A percentile compares a stretch with the other conserved stretches of the same genome.
Conservation (phyloP, 2,797 vertebrate species). For the Sebastes iracundus region DNA sequence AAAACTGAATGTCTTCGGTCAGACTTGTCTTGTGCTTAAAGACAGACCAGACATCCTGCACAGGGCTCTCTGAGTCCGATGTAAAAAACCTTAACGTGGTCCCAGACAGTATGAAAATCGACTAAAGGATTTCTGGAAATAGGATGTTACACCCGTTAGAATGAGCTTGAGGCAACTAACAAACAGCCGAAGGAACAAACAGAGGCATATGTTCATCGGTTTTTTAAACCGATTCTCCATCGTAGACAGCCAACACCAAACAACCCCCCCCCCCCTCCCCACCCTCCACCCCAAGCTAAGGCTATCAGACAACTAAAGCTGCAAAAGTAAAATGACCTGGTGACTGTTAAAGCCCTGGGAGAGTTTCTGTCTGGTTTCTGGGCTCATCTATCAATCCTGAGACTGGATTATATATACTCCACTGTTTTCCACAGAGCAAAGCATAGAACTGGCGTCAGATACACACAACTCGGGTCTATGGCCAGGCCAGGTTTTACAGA, state of each 20-base stretch:
- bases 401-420: conserved; percentile 52
- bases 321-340: conserved; percentile 72
- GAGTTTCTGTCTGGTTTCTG: conserved; percentile 72
- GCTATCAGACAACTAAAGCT: conserved; percentile 78
- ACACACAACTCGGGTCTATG: neutral
- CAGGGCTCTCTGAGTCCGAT: neutral
- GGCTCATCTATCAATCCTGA: conserved; percentile 64
- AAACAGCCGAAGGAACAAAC: conserved; percentile 44
- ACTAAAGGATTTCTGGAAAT: conserved; percentile 26
- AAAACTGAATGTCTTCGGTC: conserved; percentile 3
- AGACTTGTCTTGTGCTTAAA: neutral
- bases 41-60: neutral
- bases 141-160: conserved; percentile 9
- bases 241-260: conserved; percentile 39
- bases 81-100: neutral
- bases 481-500: neutral
- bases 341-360: conserved; percentile 73
- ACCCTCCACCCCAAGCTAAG: conserved; percentile 55
- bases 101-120: conserved; percentile 23
- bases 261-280: conserved; percentile 26
- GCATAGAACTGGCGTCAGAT: neutral
- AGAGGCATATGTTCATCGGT: conserved; percentile 44
- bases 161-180: conserved; percentile 33
- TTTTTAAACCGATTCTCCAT: conserved; percentile 50
- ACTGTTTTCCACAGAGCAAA: conserved; percentile 22